Conservation (phyloP, 2,113 vertebrate species). For the Oreocharis arfaki region DNA sequence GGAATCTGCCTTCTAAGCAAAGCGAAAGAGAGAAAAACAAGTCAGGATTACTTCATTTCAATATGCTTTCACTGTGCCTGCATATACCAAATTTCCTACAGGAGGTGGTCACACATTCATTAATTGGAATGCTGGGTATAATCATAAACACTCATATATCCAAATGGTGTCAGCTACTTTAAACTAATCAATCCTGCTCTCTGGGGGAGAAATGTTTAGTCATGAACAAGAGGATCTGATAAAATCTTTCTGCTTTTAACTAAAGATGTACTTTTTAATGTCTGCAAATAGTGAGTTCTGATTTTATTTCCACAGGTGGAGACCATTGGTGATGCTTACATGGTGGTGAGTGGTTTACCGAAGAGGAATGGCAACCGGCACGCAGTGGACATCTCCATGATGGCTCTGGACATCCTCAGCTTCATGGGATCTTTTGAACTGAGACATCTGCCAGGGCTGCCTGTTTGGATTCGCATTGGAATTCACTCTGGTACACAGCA, state of each 20-base stretch:
- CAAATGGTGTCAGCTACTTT: neutral
- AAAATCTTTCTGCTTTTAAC: neutral
- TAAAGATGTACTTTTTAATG: neutral
- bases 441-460: slow-evolving; percentile 90
- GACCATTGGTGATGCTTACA: slow-evolving; percentile 96
- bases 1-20: neutral
- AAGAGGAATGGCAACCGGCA: slow-evolving; percentile 91
- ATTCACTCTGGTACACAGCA: slow-evolving; percentile 88
- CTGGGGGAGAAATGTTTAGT: neutral
- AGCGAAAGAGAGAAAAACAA: neutral
- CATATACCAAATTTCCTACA: neutral
- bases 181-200: neutral
- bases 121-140: neutral
- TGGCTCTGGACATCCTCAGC: slow-evolving; percentile 94
- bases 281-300: neutral
- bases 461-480: slow-evolving; percentile 97
- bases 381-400: slow-evolving; percentile 91
- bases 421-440: slow-evolving; percentile 94
- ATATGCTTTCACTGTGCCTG: neutral
- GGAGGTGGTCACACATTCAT: neutral
- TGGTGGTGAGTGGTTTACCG: slow-evolving; percentile 95
- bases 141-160: neutral
- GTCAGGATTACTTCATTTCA: neutral
- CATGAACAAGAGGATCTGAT: neutral
- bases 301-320: slow-evolving; percentile 81